Evolutionary conservation across 2,888 invertebrate species (phyloP).

Genomic region (Platypus cylindrus): DNA sequence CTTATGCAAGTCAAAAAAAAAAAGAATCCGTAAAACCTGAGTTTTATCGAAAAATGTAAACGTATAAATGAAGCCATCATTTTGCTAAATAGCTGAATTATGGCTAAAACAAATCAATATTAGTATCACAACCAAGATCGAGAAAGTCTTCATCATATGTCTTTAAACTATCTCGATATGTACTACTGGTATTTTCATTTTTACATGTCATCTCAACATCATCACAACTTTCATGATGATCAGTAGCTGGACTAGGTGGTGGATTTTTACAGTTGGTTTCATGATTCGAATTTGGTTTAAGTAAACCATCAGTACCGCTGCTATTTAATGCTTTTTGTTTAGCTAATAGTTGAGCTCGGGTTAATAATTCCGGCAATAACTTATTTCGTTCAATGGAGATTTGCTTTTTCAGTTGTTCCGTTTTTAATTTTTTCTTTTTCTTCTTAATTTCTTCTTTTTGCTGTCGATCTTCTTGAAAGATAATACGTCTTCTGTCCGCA

Average conservation of each 20-base stretch:
- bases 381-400: slow-evolving; percentile 23
- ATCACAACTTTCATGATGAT: slow-evolving; percentile 52
- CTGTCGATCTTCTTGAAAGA: slow-evolving; percentile 55
- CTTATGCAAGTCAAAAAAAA: no score
- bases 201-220: slow-evolving; percentile 24
- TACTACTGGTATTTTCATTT: slow-evolving; percentile 8
- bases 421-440: slow-evolving; percentile 41
- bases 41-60: no score
- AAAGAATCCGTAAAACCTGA: no score
- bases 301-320: slow-evolving; percentile 33
- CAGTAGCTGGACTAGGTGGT: slow-evolving; percentile 70
- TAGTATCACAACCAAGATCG: slow-evolving; percentile 57
- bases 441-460: slow-evolving; percentile 43
- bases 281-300: slow-evolving; percentile 33
- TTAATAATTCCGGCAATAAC: slow-evolving; percentile 49
- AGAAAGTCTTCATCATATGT: slow-evolving; percentile 59
- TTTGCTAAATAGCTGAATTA: no score
- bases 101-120: slow-evolving; percentile 50
- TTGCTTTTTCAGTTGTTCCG: no score
- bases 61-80: no score
- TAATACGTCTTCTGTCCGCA: slow-evolving; percentile 50
- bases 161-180: slow-evolving; percentile 20
- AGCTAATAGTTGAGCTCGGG: slow-evolving; percentile 42
- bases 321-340: slow-evolving; percentile 23
- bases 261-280: slow-evolving; percentile 53